Conservation (phyloP, 2,113 vertebrate genomes). For the Dendrocopos noguchii region DNA sequence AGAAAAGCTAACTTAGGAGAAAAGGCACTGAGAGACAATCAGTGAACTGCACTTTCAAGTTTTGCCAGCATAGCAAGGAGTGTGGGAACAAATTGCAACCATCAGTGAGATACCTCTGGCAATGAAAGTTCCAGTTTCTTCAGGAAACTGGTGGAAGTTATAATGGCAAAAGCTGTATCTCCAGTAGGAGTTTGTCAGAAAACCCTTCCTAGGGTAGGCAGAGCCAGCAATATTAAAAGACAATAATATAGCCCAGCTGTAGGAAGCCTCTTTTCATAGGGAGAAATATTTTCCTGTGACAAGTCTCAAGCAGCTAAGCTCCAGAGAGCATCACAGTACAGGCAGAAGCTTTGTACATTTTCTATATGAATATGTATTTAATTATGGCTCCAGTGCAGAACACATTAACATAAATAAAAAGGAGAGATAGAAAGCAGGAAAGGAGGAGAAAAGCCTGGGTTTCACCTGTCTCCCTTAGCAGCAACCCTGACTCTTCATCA, state of each 20-base stretch:
- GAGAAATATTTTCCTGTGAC: slow-evolving; percentile 66
- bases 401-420: slow-evolving; percentile 70
- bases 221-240: slow-evolving; percentile 56
- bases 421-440: slow-evolving; percentile 39
- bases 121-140: slow-evolving; percentile 65
- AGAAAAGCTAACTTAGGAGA: slow-evolving; percentile 54
- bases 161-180: slow-evolving; percentile 49
- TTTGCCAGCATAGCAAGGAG: slow-evolving; percentile 66
- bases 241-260: slow-evolving; percentile 63
- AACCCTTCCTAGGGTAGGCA: slow-evolving; percentile 58
- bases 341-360: slow-evolving; percentile 39
- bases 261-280: slow-evolving; percentile 53
- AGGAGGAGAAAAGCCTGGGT: background rate
- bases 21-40: slow-evolving; percentile 23
- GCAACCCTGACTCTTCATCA: background rate
- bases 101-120: slow-evolving; percentile 61
- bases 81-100: slow-evolving; percentile 67
- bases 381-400: slow-evolving; percentile 39
- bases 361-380: slow-evolving; percentile 55
- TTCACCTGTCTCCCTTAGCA: background rate
- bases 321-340: slow-evolving; percentile 24
- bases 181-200: slow-evolving; percentile 57
- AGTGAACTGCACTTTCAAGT: slow-evolving; percentile 58
- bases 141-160: slow-evolving; percentile 54
- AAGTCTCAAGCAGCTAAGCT: slow-evolving; percentile 56